phyloP scores from a whole-genome alignment of 1,140 invertebrate genomes.

The Leptinotarsa defecta region DNA sequence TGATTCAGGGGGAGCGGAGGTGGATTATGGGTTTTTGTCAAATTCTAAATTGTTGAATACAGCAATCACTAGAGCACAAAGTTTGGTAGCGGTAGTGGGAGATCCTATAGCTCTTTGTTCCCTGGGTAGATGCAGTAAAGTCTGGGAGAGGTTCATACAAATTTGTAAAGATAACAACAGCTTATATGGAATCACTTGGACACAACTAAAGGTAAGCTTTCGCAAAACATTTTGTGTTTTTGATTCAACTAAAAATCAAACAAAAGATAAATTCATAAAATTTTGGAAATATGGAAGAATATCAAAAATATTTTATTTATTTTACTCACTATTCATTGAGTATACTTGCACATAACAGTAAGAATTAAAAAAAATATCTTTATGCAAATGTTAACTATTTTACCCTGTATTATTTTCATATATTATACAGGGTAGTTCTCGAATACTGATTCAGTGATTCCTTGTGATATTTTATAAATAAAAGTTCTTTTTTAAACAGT shows the following conservation, averaged over 20 bases:
- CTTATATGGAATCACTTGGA: slow-evolving; percentile 75
- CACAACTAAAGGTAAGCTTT: slow-evolving; percentile 59
- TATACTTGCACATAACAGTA: too few relatives aligned
- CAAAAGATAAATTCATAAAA: background rate
- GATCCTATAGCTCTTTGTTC: slow-evolving; percentile 86
- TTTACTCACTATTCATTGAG: background rate
- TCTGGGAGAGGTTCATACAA: slow-evolving; percentile 83
- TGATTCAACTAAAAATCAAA: too few relatives aligned
- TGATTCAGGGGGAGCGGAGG: slow-evolving; percentile 63
- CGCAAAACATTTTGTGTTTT: too few relatives aligned
- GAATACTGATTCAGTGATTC: too few relatives aligned
- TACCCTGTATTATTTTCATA: too few relatives aligned
- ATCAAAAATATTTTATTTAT: background rate
- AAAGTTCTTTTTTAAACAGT: too few relatives aligned
- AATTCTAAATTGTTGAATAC: slow-evolving; percentile 86
- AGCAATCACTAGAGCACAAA: slow-evolving; percentile 84
- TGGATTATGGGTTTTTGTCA: slow-evolving; percentile 85
- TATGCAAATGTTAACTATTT: too few relatives aligned
- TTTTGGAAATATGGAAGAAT: background rate
- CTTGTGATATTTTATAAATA: too few relatives aligned
- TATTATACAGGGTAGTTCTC: too few relatives aligned
- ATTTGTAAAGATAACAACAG: slow-evolving; percentile 76
- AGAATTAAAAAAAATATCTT: too few relatives aligned
- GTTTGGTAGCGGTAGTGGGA: slow-evolving; percentile 84
- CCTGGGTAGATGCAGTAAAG: slow-evolving; percentile 80